Percentiles rank a stretch among this genome's conserved stretches.
Conservation (phyloP, 2,888 invertebrate genomes). For the Ochropleura plecta region DNA sequence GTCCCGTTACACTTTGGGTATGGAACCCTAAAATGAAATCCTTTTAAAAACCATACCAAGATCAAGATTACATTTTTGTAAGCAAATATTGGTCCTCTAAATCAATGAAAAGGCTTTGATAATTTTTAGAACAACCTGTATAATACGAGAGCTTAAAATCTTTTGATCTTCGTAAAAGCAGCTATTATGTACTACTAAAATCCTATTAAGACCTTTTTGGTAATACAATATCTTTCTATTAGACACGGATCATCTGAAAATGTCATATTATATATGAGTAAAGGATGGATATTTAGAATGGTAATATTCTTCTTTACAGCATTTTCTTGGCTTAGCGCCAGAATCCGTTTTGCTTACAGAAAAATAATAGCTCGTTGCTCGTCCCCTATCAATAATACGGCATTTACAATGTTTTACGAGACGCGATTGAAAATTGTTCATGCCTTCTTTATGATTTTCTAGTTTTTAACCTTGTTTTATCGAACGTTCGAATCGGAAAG, state of each 20-base stretch:
- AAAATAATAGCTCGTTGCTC: slow-evolving; percentile 22
- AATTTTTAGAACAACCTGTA: not conserved
- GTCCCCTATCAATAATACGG: slow-evolving; percentile 31
- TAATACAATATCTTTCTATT: not conserved
- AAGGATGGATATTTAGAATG: slow-evolving; percentile 4
- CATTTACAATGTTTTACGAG: slow-evolving; percentile 28
- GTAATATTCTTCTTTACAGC: not conserved
- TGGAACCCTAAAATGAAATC: not conserved
- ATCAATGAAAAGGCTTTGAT: not conserved
- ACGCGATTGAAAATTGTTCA: slow-evolving; percentile 21
- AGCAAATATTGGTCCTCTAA: not conserved
- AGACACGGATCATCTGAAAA: slow-evolving; percentile 5
- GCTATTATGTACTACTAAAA: slow-evolving; percentile 1
- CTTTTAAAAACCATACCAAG: not conserved
- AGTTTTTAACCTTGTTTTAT: not conserved
- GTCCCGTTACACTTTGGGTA: too few relatives aligned
- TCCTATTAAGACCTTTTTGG: slow-evolving; percentile 1
- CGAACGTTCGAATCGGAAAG: not conserved
- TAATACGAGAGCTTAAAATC: slow-evolving; percentile 1
- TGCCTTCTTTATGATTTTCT: not conserved
- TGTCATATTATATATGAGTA: not conserved
- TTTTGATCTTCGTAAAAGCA: slow-evolving; percentile 2
- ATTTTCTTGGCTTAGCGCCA: slow-evolving; percentile 39
- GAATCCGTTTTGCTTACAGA: slow-evolving; percentile 18
- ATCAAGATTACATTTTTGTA: not conserved